Base-by-base conservation (phyloP, 2,113 vertebrate genomes). In the Nothocercus julius region DNA sequence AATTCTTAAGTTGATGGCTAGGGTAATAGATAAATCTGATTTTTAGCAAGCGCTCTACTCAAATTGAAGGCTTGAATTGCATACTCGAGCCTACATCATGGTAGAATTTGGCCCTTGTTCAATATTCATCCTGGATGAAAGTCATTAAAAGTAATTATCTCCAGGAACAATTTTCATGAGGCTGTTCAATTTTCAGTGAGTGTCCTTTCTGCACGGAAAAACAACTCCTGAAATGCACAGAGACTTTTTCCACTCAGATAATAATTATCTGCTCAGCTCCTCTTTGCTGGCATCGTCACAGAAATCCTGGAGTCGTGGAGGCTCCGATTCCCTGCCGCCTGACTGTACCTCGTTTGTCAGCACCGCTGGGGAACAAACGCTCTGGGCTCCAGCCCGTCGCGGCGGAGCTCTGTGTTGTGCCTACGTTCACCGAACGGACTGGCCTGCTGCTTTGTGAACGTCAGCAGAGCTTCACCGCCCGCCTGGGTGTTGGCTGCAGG, bases 361-460 rank as follows among this genome's bases (percentile, higher is more conserved):
- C 75, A 25, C 8, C 15, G 4, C 25, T 25, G 3, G 45, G 63
- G 54, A 25, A 49, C 20, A 15, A 21, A 75, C 0, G 30, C 9
- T 3, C 22, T 11, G 19, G 11, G 6, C 7, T 8, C 13, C 12
- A 28, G 56, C 8, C 27, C 47, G 0, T 18, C 3, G 5, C 4
- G 25, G 69, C 5, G 5, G 36, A 14, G 42, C 30, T 1, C 4
- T 42, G 0, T 12, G 2, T 0, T 30, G 34, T 36, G 58, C 53
- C 59, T 66, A 44, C 25, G 0, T 12, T 53, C 4, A 1, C 25
- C 18, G 42, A 5, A 0, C 5, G 47, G 21, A 36, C 22, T 3
- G 0, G 11, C 0, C 11, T 2, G 62, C 67, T 63, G 72, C 59
- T 3, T 53, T 3, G 66, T 75, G 34, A 2, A 3, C 1, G 40